phyloP scores from a whole-genome alignment of 2,888 invertebrate species.

The Volucella zonaria region DNA sequence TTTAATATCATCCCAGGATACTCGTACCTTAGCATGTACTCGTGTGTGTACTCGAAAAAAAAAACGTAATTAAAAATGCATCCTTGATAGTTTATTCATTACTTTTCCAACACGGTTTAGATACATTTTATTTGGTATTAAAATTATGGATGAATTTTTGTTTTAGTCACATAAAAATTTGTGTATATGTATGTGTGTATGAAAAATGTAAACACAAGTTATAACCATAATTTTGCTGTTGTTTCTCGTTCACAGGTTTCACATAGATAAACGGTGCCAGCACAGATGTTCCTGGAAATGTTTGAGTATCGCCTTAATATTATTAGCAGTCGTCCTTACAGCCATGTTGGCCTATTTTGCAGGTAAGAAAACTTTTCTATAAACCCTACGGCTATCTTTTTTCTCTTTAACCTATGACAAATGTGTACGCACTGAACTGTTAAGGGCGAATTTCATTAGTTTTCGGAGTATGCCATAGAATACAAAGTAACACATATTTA shows the following conservation, averaged over 20 bases:
- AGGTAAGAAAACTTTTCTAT: conserved; percentile 86
- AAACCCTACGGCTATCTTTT: neutral
- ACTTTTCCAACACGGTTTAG: conserved; percentile 1
- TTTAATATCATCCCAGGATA: conserved; percentile 13
- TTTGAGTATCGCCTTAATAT: conserved; percentile 95
- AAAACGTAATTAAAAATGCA: conserved; percentile 47
- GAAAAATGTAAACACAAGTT: neutral
- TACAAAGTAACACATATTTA: neutral
- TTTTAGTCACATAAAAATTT: neutral
- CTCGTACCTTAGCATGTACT: conserved; percentile 1
- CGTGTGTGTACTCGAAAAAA: too few relatives aligned
- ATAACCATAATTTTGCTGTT: conserved; percentile 35
- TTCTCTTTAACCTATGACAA: conserved; percentile 29
- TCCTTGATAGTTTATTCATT: conserved; percentile 47
- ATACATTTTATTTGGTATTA: neutral
- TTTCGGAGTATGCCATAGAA: neutral
- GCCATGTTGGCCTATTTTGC: conserved; percentile 98
- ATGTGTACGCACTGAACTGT: conserved; percentile 46
- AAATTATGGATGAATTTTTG: neutral
- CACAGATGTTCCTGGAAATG: conserved; percentile 98
- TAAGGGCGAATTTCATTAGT: conserved; percentile 57
- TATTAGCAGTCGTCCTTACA: conserved; percentile 93
- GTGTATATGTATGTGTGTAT: neutral
- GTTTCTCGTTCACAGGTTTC: conserved; percentile 84
- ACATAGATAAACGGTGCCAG: conserved; percentile 96